These are phyloP conservation scores for Emberiza fucata DNA, from an alignment of 2,113 vertebrate genomes.

Conservation along the genomic window DNA sequence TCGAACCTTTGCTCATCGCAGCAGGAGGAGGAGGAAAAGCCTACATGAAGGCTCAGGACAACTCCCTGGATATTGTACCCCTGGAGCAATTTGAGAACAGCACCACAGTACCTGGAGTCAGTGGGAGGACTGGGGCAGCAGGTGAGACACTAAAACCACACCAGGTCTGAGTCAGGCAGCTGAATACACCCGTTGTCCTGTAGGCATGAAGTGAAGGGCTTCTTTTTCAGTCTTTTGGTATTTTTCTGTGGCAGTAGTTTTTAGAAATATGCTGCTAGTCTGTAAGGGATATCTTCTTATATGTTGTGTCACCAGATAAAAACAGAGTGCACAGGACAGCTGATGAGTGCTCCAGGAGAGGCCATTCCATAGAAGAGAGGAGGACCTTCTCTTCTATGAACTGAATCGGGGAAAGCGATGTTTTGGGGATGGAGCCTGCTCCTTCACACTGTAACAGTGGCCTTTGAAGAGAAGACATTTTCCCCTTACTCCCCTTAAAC, in stretches of 20 bases:
- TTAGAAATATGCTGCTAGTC: background rate
- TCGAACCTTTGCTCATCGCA: constrained; percentile 84
- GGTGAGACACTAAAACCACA: constrained; percentile 2
- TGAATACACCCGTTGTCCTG: background rate
- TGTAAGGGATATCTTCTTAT: background rate
- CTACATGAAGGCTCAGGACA: constrained; percentile 81
- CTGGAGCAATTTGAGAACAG: constrained; percentile 85
- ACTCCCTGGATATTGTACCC: constrained; percentile 60
- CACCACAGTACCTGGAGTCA: constrained; percentile 71
- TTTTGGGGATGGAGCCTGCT: background rate
- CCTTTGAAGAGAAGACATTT: background rate
- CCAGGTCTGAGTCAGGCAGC: background rate
- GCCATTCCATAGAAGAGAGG: background rate
- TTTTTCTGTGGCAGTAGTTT: background rate
- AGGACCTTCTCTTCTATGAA: background rate
- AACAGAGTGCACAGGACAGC: background rate
- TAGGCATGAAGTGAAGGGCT: background rate
- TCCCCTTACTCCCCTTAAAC: background rate
- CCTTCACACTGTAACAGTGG: background rate
- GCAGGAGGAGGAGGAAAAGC: constrained; percentile 90
- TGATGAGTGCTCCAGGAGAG: background rate
- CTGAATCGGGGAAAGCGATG: background rate
- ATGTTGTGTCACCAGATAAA: background rate
- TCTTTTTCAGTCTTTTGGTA: background rate
- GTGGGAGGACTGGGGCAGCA: constrained; percentile 75